These are phyloP conservation scores for Agrochola litura DNA, from an alignment of 2,888 invertebrate species.

Conservation along the genomic window DNA sequence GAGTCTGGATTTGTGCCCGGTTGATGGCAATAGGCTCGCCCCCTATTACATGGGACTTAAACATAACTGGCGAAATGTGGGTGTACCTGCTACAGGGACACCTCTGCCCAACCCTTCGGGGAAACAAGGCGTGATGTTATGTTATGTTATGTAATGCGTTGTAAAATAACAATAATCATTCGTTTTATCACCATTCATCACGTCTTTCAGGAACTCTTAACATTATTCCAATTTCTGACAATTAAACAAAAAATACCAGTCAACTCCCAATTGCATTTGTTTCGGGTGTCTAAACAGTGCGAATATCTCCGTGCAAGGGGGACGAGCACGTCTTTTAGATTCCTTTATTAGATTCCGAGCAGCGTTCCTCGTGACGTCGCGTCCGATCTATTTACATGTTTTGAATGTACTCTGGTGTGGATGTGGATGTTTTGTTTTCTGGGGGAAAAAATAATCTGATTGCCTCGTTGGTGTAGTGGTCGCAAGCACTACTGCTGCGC, in stretches of 20 bases:
- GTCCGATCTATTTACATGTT: slow-evolving; percentile 47
- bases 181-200: neutral
- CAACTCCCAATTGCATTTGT: slow-evolving; percentile 31
- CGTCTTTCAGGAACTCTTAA: neutral
- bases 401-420: slow-evolving; percentile 25
- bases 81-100: no score
- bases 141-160: no score
- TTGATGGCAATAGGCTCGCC: no score
- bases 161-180: no score
- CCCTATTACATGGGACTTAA: no score
- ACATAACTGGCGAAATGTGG: no score
- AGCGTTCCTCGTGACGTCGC: slow-evolving; percentile 48
- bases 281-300: slow-evolving; percentile 24
- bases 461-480: no score
- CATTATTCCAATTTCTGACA: neutral
- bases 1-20: no score
- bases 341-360: slow-evolving; percentile 71
- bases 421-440: neutral
- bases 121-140: no score
- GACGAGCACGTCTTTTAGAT: slow-evolving; percentile 69
- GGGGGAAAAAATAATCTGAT: neutral
- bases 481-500: no score
- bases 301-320: slow-evolving; percentile 33
- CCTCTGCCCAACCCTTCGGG: no score
- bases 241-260: neutral